These are phyloP conservation scores for Rhamphomyia laevipes DNA, from an alignment of 2,888 invertebrate species.

Conservation along the genomic window DNA sequence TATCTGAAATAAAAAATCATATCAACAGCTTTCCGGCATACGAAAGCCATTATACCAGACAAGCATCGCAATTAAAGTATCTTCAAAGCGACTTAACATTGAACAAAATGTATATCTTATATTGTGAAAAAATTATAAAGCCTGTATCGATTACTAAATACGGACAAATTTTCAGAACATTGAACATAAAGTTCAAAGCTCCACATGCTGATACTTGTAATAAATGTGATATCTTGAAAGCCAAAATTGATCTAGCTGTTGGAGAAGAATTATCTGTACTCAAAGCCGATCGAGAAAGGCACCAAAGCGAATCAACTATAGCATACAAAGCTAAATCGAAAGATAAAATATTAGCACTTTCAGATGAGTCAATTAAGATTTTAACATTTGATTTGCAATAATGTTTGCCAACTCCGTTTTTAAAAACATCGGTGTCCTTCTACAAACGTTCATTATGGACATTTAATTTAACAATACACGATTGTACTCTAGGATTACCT, in stretches of 20 bases:
- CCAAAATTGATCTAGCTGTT: constrained; percentile 12
- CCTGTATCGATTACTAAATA: no score
- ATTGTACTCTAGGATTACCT: constrained; percentile 11
- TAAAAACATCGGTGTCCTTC: constrained; percentile 10
- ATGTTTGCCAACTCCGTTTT: constrained; percentile 12
- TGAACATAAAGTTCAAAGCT: constrained; percentile 14
- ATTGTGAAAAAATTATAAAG: constrained; percentile 11
- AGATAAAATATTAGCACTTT: constrained; percentile 11
- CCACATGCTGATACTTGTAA: constrained; percentile 9
- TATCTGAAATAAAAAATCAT: constrained; percentile 7
- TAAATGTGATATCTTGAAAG: constrained; percentile 8
- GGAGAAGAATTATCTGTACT: constrained; percentile 1
- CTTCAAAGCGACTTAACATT: constrained; percentile 11
- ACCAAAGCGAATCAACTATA: constrained; percentile 12
- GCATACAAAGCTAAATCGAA: constrained; percentile 11
- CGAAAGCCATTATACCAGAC: no score
- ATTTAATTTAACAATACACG: constrained; percentile 15
- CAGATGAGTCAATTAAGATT: constrained; percentile 7
- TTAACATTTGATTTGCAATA: constrained; percentile 15
- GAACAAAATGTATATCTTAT: constrained; percentile 12
- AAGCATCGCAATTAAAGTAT: constrained; percentile 10
- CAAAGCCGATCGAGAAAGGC: constrained; percentile 8
- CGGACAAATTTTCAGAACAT: constrained; percentile 9
- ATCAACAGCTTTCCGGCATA: constrained; percentile 11
- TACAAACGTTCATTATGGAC: constrained; percentile 15